These are phyloP conservation scores for Pharmacophagus antenor DNA, from an alignment of 2,888 invertebrate genomes.

Conservation along the genomic window DNA sequence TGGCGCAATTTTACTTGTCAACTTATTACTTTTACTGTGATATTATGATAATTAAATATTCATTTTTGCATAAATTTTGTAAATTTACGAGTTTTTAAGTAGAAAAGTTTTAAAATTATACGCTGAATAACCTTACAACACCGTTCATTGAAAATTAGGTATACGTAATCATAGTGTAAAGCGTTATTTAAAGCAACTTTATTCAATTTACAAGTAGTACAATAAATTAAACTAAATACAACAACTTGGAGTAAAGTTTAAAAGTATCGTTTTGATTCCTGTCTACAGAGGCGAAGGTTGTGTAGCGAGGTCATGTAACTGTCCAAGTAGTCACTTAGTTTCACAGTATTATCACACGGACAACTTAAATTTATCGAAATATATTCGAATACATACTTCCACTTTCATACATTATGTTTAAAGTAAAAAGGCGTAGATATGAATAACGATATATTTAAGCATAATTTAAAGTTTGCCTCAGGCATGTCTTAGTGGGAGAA, in stretches of 20 bases:
- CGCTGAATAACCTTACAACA: neutral
- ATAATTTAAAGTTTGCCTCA: conserved; percentile 27
- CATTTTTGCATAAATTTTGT: too few species aligned
- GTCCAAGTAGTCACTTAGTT: conserved; percentile 46
- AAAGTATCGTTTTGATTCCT: conserved; percentile 49
- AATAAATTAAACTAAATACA: neutral
- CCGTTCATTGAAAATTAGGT: neutral
- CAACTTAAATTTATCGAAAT: too few species aligned
- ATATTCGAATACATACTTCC: conserved; percentile 16
- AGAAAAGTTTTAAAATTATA: too few species aligned
- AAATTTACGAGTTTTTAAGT: too few species aligned
- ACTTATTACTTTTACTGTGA: too few species aligned
- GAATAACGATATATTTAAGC: conserved; percentile 15
- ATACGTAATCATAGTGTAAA: neutral
- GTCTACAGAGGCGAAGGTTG: conserved; percentile 64
- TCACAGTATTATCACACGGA: conserved; percentile 32
- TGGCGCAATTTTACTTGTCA: too few species aligned
- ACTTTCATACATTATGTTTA: conserved; percentile 6
- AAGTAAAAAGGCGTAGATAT: conserved; percentile 2
- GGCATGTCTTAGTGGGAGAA: conserved; percentile 26
- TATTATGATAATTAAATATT: too few species aligned
- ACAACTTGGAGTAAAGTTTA: conserved; percentile 34
- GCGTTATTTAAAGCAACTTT: neutral
- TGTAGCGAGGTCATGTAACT: conserved; percentile 60
- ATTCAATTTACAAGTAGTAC: too few species aligned